Base-by-base conservation (phyloP, 2,113 vertebrate species). In the Neogobius melanostomus region DNA sequence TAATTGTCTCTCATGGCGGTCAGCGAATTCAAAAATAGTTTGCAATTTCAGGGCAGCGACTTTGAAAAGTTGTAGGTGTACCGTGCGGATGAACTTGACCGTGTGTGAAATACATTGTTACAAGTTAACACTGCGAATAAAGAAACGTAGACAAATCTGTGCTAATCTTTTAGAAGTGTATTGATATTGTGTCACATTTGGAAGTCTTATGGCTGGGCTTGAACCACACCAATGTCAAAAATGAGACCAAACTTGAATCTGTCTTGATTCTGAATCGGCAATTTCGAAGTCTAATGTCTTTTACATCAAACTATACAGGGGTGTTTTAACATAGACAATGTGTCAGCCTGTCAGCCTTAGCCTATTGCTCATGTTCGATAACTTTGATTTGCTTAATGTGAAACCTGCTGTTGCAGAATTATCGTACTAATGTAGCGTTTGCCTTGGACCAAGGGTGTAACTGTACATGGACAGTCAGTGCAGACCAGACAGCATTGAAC, bases 401-500 rank as follows among this genome's bases (percentile, higher is more conserved):
- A 61, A n/a, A 61, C 44, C 6, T 14, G n/a, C 59, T 44, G 17
- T 36, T 44, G 59, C 59, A 44, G n/a, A 45, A 44, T 42, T 0
- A 15, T 60, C 6, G 44, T 7, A 7, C 56, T 53, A 16, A 17
- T 60, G 56, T 60, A 28, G 11, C 15, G 12, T 12, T 60, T 15
- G 28, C 59, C 15, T 61, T 15, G 59, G 42, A n/a, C 59, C 59
- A 61, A 36, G 57, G 57, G 57, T 43, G 57, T 60, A 60, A 60
- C 57, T 60, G 12, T 43, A 36, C 28, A 36, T 36, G 28, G 28
- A 36, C 28, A 36, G 28, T 36, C 28, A 5, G 28, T 6, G 59
- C 59, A 61, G 59, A n/a, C 36, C 59, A 61, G 59, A 44, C 36
- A 16, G 59, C 42, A 42, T 61, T 61, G 59, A 61, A 61, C 59